Evolutionary conservation across 2,797 vertebrate species (phyloP).

Genomic region (Perodicticus potto): DNA sequence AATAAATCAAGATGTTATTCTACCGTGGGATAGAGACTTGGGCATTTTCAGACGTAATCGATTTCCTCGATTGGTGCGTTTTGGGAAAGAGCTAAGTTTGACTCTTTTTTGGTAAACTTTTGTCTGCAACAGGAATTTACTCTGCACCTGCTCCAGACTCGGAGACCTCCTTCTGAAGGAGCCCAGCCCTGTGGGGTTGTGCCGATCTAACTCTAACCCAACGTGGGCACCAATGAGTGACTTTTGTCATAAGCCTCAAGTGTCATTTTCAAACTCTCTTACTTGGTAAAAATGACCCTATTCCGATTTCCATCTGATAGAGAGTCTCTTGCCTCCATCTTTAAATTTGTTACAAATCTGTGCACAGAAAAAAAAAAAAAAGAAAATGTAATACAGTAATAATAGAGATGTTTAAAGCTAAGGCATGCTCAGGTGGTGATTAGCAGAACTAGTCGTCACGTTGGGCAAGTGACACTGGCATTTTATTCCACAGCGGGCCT

Average conservation of each 20-base stretch:
- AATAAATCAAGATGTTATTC: not conserved
- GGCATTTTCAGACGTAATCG: not conserved
- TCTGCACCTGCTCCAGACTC: not conserved
- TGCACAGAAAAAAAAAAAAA: not conserved
- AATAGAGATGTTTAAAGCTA: not conserved
- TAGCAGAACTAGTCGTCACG: not conserved
- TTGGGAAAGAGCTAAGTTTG: not conserved
- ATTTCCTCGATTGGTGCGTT: not conserved
- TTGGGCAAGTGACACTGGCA: not conserved
- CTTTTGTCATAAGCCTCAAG: slow-evolving; percentile 53
- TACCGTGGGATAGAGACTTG: not conserved
- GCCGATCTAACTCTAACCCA: not conserved
- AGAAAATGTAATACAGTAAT: not conserved
- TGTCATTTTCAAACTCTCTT: not conserved
- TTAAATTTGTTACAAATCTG: not conserved
- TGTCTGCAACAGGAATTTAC: slow-evolving; percentile 18
- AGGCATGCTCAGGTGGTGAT: not conserved
- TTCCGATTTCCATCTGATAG: slow-evolving; percentile 45
- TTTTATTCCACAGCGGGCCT: slow-evolving; percentile 26
- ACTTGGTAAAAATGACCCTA: slow-evolving; percentile 6
- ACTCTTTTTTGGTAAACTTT: not conserved
- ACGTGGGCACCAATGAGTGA: not conserved
- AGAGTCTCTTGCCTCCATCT: slow-evolving; percentile 2
- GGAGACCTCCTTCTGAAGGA: not conserved
- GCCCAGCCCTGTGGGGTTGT: not conserved